Evolutionary conservation across 2,888 invertebrate species (phyloP), one percentile per base, ranked within the genome.

Genomic region (Scrobipalpa atriplicella): DNA sequence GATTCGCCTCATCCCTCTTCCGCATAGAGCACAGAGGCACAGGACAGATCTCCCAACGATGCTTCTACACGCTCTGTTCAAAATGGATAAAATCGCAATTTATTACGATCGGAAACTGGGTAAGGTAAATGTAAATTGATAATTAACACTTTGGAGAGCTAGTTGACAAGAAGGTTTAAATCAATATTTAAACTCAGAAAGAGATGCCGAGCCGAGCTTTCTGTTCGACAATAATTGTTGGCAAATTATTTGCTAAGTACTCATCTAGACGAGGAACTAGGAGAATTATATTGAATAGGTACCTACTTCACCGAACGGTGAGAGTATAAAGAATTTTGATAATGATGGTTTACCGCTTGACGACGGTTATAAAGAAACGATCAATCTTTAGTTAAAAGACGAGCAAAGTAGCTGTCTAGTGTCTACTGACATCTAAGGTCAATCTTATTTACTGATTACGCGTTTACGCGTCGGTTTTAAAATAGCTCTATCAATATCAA

Each of bases 21-120:
- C 70, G 62, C 58, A 67, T 10, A 54, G 21, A 19, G 21, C 70
- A 62, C 64, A 54, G n/a, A n/a, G 64, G 62, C 60, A 16, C 36
- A 58, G 43, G 3, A 43, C 11, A 1, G n/a, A 47, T n/a, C 47
- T 47, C 47, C 47, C 47, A 16, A 16, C n/a, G n/a, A 47, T n/a
- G n/a, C 13, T 16, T 47, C 16, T 47, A 47, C 47, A 47, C 5
- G 47, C 43, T 47, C n/a, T 47, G 47, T 47, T 47, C 16, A 47
- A 16, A 47, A 47, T 47, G 16, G 16, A 47, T 6, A 29, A 29
- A 29, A n/a, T n/a, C n/a, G 2, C 29, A 47, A n/a, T 1, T n/a
- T 10, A 6, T 11, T 39, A 47, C 16, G n/a, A n/a, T 16, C 47
- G 16, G 47, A n/a, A 5, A 47, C n/a, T 0, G 1, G 16, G 47